Conservation (phyloP, 2,113 vertebrate genomes). For the Ancistrus triradiatus region DNA sequence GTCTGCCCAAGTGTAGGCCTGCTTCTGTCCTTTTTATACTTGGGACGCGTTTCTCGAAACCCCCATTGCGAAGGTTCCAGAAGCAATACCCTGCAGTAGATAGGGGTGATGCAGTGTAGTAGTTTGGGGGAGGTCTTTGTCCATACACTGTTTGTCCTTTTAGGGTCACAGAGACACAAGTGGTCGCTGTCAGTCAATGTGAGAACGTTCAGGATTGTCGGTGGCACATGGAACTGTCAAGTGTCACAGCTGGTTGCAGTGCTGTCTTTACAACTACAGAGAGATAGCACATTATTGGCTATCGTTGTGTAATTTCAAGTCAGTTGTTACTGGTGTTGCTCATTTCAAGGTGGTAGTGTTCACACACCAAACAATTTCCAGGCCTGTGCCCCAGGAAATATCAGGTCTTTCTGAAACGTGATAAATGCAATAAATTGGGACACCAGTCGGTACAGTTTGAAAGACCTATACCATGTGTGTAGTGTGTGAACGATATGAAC, state of each 20-base stretch:
- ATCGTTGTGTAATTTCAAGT: background rate
- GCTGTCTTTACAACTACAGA: slow-evolving; percentile 47
- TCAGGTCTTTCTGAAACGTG: too few species aligned
- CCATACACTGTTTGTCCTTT: slow-evolving; percentile 64
- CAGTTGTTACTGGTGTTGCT: too few species aligned
- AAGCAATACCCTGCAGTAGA: slow-evolving; percentile 53
- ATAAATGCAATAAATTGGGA: too few species aligned
- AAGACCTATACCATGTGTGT: too few species aligned
- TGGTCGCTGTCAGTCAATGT: slow-evolving; percentile 67
- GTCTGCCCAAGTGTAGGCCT: slow-evolving; percentile 38
- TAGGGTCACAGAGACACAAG: slow-evolving; percentile 69
- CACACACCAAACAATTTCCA: too few species aligned
- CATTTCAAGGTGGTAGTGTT: too few species aligned
- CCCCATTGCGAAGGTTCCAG: slow-evolving; percentile 69
- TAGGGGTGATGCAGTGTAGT: slow-evolving; percentile 29
- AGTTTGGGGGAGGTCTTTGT: slow-evolving; percentile 33
- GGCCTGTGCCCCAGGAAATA: too few species aligned
- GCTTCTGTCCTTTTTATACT: slow-evolving; percentile 63
- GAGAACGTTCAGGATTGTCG: slow-evolving; percentile 53
- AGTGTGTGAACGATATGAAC: too few species aligned
- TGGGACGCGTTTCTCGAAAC: slow-evolving; percentile 61
- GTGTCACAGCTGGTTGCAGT: slow-evolving; percentile 54
- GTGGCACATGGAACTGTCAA: slow-evolving; percentile 36
- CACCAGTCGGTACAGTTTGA: too few species aligned
- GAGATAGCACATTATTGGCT: slow-evolving; percentile 6